Conservation (phyloP, 2,113 vertebrate genomes). For the Geococcyx californianus region DNA sequence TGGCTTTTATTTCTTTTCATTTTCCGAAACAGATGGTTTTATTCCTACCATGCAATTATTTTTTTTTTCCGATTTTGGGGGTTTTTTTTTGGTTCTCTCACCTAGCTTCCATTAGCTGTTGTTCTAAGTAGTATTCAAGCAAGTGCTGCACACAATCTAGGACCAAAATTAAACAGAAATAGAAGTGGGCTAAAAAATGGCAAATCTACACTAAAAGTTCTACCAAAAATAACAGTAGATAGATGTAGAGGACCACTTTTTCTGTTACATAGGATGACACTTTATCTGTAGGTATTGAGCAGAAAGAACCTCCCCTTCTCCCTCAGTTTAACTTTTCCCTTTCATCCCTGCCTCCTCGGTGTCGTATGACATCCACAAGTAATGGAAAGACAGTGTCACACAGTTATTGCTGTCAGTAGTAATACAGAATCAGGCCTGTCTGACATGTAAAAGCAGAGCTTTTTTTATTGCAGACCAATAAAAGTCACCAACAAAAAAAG, state of each 20-base stretch:
- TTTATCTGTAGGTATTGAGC: not conserved
- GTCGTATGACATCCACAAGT: not conserved
- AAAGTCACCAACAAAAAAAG: not conserved
- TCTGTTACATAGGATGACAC: not conserved
- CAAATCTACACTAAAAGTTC: not conserved
- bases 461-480: not conserved
- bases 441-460: not conserved
- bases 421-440: not conserved
- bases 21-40: conserved; percentile 1
- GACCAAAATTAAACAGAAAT: not conserved
- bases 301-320: not conserved
- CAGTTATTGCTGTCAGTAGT: not conserved
- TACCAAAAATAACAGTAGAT: not conserved
- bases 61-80: not conserved
- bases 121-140: not conserved
- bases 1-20: not conserved
- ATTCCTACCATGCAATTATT: not conserved
- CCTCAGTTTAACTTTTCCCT: not conserved
- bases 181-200: accelerated
- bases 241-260: not conserved
- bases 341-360: not conserved
- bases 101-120: conserved; percentile 7
- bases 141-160: not conserved
- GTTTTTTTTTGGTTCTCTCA: not conserved
- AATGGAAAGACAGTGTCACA: not conserved